Conservation (phyloP, 2,797 vertebrate genomes). For the Fratercula arctica region DNA sequence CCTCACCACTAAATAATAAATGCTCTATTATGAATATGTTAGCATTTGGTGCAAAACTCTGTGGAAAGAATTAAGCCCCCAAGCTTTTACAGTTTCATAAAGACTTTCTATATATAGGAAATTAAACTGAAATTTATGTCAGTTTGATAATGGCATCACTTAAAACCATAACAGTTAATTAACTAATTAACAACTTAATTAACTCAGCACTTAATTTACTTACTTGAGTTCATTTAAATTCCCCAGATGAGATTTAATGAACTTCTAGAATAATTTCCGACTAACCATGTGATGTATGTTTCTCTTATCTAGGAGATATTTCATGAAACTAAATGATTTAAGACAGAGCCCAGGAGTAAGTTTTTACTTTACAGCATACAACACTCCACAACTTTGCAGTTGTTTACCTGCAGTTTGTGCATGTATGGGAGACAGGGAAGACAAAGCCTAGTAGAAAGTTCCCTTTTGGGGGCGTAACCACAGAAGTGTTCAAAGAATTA, state of each 20-base stretch:
- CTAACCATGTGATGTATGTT: conserved; percentile 72
- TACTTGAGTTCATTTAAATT: conserved; percentile 82
- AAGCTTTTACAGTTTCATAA: conserved; percentile 77
- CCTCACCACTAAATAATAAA: conserved; percentile 54
- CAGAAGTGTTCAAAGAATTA: too few relatives aligned
- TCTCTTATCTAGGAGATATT: conserved; percentile 63
- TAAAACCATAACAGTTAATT: conserved; percentile 83
- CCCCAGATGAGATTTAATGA: conserved; percentile 80
- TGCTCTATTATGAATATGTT: conserved; percentile 49
- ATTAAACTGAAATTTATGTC: conserved; percentile 81
- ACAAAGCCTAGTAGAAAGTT: neutral
- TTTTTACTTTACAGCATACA: neutral
- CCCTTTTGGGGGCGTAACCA: too few relatives aligned
- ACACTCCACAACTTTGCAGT: neutral
- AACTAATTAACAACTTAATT: conserved; percentile 87
- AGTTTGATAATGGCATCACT: conserved; percentile 80
- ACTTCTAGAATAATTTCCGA: conserved; percentile 77
- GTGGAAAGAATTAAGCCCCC: conserved; percentile 73
- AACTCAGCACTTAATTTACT: conserved; percentile 84
- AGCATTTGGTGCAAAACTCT: conserved; percentile 68
- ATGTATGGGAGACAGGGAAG: fast-evolving
- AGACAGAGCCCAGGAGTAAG: conserved; percentile 1
- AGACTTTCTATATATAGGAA: conserved; percentile 71
- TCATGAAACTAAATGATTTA: conserved; percentile 73
- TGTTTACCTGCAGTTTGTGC: neutral